Base-by-base conservation (phyloP, 2,888 invertebrate genomes). In the Calameuta idolon region DNA sequence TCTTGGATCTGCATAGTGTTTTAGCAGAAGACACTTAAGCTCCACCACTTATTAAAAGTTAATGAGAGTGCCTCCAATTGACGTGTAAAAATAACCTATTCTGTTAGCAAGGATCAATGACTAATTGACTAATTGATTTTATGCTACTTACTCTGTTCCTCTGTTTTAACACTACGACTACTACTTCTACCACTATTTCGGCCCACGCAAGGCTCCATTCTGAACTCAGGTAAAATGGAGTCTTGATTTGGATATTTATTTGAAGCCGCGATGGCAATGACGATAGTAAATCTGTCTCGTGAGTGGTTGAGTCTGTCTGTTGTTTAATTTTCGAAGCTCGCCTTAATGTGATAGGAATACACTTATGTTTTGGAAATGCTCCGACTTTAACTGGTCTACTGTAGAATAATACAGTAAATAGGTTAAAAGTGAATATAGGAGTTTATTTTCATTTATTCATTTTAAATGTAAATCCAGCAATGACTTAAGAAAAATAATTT, bases 181-280 rank as follows among this genome's bases (percentile, higher is more conserved):
- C 88, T 87, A 90, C 90, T 90, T 88, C 90, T 87, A 89, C 90
- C 85, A 90, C 90, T 90, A 93, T 93, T 94, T 94, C 93, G 94
- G 94, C 95, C 88, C 94, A 94, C 94, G 94, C 94, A 95, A 95
- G 95, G 95, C 95, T 95, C 96, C 94, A 95, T 96, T 94, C 94
- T 96, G 85, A 90, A 87, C 94, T 95, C 96, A 96, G 96, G 96
- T 96, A 96, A 96, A 95, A 94, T 93, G 94, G 94, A 93, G 93
- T 93, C 93, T 93, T 93, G 93, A 90, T 90, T 85, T 89, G 85
- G 88, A 87, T 87, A 84, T 86, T 87, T 86, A 85, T 87, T 82
- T 85, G 87, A 85, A 83, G 86, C 82, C 78, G 82, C 77, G 80
- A 75, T 76, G 85, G 85, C 86, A 83, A 84, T 85, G 85, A 87